Evolutionary conservation across 2,797 vertebrate genomes (phyloP), one percentile per base, ranked within the genome.

Genomic region (Chaunax sp.): DNA sequence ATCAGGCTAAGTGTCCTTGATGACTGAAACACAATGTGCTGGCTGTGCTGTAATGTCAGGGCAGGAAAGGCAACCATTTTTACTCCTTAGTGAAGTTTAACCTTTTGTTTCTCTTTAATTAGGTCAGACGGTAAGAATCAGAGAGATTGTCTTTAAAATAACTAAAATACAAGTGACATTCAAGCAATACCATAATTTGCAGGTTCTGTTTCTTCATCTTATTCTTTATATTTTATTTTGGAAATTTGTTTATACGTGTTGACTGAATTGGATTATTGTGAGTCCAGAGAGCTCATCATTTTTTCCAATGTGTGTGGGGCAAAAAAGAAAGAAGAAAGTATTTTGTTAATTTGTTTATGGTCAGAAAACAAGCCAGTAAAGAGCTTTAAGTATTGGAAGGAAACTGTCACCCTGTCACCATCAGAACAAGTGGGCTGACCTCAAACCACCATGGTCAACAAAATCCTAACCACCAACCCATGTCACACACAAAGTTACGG

Each of bases 381-480:
- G 19, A 75, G 69, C 58, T 35, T 55, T 26, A 62, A 38, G 64
- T 14, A 7, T n/a, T 30, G 14, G 10, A 13, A 49, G 49, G 67
- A 46, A 46, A 61, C 19, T 71, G 70, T 50, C 72, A 57, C 5
- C 20, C 20, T 46, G 50, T 28, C 4, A 5, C 25, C 46, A 15
- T 68, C 50, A 52, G 56, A 28, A 58, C 75, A 70, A 75, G 69
- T 69, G 52, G 47, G 53, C 69, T 67, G 80, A 88, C 77, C 73
- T 82, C 67, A 75, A 77, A 72, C 77, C 69, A 64, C 71, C 33
- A 52, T 8, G 22, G 67, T 64, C 64, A 53, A 77, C 49, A 40
- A 86, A 90, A 71, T 70, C 72, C 57, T 22, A 74, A 88, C 76
- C 65, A 64, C 78, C 33, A 60, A 77, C 75, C 64, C 64, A 20